These are phyloP conservation scores for Xiphydria camelus DNA, from an alignment of 2,888 invertebrate genomes.

Conservation along the genomic window DNA sequence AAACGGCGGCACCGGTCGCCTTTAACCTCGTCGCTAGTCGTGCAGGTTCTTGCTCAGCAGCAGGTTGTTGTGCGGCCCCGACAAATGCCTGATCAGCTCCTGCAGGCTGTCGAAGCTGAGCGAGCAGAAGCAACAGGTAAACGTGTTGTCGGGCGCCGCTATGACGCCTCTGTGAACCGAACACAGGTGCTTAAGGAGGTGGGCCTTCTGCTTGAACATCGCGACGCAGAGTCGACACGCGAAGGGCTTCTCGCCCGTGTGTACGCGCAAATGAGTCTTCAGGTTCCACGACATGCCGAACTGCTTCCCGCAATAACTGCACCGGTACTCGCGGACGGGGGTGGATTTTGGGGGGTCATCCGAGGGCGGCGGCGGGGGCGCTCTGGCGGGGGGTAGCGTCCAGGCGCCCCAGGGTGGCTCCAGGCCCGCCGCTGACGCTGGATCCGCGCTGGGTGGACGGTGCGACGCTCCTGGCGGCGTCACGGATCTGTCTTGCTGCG, in stretches of 20 bases:
- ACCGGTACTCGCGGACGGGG: conserved; percentile 83
- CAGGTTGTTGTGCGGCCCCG: conserved; percentile 86
- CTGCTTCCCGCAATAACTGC: conserved; percentile 88
- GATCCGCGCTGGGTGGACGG: conserved; percentile 53
- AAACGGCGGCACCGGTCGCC: conserved; percentile 38
- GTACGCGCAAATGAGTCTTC: conserved; percentile 84
- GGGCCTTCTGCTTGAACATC: conserved; percentile 91
- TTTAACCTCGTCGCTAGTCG: conserved; percentile 59
- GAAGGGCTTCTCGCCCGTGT: conserved; percentile 88
- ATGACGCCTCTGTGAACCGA: conserved; percentile 88
- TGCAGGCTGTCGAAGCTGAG: conserved; percentile 84
- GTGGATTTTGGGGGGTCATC: conserved; percentile 64
- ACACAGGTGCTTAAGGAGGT: conserved; percentile 83
- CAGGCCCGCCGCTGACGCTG: conserved; percentile 43
- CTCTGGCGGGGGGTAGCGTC: conserved; percentile 61
- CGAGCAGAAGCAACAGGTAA: conserved; percentile 87
- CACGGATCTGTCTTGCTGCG: conserved; percentile 53
- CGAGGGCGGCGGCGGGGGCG: conserved; percentile 63
- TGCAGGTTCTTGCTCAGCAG: conserved; percentile 85
- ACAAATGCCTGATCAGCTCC: conserved; percentile 83
- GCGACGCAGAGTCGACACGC: conserved; percentile 87
- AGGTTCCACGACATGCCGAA: conserved; percentile 93
- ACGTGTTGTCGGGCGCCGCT: conserved; percentile 77
- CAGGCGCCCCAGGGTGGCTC: conserved; percentile 54
- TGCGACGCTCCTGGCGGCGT: conserved; percentile 53